A percentile compares a stretch with the other conserved stretches of the same genome.
Evolutionary conservation across 2,113 vertebrate genomes (phyloP).

Genomic region (Acinonyx jubatus): DNA sequence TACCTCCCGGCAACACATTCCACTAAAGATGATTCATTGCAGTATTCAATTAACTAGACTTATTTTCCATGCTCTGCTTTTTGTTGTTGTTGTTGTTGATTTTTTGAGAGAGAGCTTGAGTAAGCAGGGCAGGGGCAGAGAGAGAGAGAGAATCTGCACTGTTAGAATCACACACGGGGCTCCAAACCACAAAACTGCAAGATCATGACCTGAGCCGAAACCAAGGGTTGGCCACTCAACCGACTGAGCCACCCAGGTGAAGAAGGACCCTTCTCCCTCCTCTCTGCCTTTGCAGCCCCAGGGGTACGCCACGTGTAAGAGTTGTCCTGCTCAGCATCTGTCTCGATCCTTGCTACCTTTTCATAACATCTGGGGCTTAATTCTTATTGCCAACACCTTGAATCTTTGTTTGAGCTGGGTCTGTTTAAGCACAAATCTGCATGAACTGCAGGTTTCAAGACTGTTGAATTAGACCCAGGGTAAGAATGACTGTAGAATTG

Average conservation of each 20-base stretch:
- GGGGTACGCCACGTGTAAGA: background rate
- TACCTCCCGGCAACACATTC: background rate
- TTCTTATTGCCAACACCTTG: background rate
- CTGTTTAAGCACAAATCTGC: too few relatives aligned
- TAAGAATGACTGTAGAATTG: background rate
- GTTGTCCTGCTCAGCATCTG: background rate
- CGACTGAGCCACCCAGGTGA: too few relatives aligned
- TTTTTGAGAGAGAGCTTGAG: too few relatives aligned
- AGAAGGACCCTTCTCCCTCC: background rate
- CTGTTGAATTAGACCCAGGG: background rate
- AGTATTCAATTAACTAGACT: background rate
- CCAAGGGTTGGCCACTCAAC: too few relatives aligned
- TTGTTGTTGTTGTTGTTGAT: background rate
- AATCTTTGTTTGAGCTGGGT: background rate
- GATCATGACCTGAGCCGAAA: background rate
- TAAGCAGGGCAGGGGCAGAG: too few relatives aligned
- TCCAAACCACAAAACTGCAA: too few relatives aligned
- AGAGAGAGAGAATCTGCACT: background rate
- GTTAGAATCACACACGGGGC: too few relatives aligned
- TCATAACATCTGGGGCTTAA: background rate
- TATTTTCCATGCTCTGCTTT: background rate
- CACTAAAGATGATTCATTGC: background rate
- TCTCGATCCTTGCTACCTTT: background rate
- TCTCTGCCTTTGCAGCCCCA: fast-evolving
- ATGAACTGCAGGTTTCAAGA: background rate